Conservation (phyloP, 2,113 vertebrate genomes). For the Leptosomus discolor region DNA sequence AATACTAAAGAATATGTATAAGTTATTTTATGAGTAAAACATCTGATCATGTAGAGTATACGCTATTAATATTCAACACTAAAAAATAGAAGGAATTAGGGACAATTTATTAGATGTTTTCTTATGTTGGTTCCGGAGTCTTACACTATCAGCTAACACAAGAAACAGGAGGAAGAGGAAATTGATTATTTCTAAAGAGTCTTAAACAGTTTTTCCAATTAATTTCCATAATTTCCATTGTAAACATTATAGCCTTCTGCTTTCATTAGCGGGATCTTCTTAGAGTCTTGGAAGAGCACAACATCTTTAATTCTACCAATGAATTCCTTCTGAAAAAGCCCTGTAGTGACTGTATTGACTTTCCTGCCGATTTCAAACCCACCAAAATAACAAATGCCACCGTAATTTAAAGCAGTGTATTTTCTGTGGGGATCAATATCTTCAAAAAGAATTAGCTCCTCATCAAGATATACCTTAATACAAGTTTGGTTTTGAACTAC, state of each 20-base stretch:
- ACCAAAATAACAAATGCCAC: slow-evolving; percentile 81
- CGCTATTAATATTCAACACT: not conserved
- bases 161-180: not conserved
- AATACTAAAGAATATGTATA: not conserved
- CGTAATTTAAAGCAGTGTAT: slow-evolving; percentile 82
- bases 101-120: not conserved
- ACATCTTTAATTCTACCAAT: slow-evolving; percentile 82
- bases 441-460: slow-evolving; percentile 71
- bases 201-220: not conserved
- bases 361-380: slow-evolving; percentile 82
- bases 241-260: slow-evolving; percentile 84
- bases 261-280: slow-evolving; percentile 70
- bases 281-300: slow-evolving; percentile 81
- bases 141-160: not conserved
- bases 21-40: not conserved
- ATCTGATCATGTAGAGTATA: not conserved
- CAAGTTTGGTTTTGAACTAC: slow-evolving; percentile 79
- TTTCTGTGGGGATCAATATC: slow-evolving; percentile 81
- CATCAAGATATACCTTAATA: slow-evolving; percentile 77
- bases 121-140: not conserved
- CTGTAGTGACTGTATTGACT: slow-evolving; percentile 71
- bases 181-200: not conserved
- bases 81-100: not conserved
- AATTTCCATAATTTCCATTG: slow-evolving; percentile 66
- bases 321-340: slow-evolving; percentile 80